Evolutionary conservation across 2,113 vertebrate genomes (phyloP), one percentile per base, ranked within the genome.

Genomic region (Mandrillus leucophaeus): DNA sequence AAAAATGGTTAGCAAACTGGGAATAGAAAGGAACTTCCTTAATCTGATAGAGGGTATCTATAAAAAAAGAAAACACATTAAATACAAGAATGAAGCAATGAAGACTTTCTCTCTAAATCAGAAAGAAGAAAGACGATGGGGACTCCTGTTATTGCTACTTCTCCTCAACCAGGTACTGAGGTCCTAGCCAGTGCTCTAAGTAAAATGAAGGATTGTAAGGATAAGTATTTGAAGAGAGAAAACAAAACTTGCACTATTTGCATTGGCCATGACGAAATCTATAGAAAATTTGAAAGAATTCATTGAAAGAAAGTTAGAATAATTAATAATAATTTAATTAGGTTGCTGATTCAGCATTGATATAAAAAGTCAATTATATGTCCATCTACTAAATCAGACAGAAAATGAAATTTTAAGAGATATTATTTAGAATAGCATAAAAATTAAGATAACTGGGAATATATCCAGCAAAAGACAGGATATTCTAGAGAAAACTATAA

Each of bases 291-390:
- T 6, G 38, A 76, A 89, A 83, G 61, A 68, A 92, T 59, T 83
- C 87, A 95, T 8, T 86, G 78, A 84, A 14, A 45, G 70, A 80
- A n/a, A 76, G 43, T 57, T 50, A 92, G 52, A 23, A 57, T 45
- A 92, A 90, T n/a, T 68, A 50, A 12, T 48, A 88, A 80, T 59
- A 93, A 97, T 40, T 98, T 93, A 66, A 38, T 84, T 66, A 79
- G 35, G 23, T 20, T 55, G 79, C 80, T 87, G 87, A 57, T 40
- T 82, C 48, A 80, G n/a, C 50, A 95, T 78, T 59, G 66, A 55
- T 11, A 48, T n/a, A 66, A 52, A 82, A 95, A 76, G 18, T 93
- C 86, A 90, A 75, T 83, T 55, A 59, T 17, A 80, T 48, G 66
- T 59, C 80, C 72, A 81, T 66, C 91, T 76, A 73, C 27, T 87